Base-by-base conservation (phyloP, 2,113 vertebrate species). In the Petroica traversi region DNA sequence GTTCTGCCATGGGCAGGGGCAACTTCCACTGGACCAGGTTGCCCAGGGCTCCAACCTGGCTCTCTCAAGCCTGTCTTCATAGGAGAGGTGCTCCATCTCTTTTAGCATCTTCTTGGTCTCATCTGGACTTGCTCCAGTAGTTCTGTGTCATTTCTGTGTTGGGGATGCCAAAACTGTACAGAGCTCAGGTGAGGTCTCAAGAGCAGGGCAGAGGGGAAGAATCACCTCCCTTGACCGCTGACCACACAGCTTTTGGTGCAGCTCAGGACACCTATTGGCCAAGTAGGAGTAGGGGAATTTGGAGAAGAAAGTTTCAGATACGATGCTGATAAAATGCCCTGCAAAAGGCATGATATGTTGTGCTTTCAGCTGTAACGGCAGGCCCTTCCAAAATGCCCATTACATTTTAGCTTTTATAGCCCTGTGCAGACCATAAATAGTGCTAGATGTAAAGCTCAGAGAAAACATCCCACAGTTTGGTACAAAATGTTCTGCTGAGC, bases 371-470 rank as follows among this genome's bases (percentile, higher is more conserved):
- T 67, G 14, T 54, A 89, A 92, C 5, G 8, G 54, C 49, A 52
- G 87, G 43, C n/a, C 49, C 33, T 85, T 93, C 54, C 41, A 76
- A 82, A 89, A 31, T 76, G 62, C 34, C 69, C 54, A 14, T 72
- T 89, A 29, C 25, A 5, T 91, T 91, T 72, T 58, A 38, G 36
- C 73, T 87, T 91, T 95, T 91, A 78, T 68, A 88, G 58, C 52
- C 28, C 34, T 73, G 45, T 76, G 55, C 41, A 73, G 84, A 23
- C 38, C 68, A 89, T 76, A 94, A 94, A 58, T 88, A 66, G 19
- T 62, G 26, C 49, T 76, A 33, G 62, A 54, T 54, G 49, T 84
- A 92, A 82, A 87, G 62, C 41, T 69, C 33, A 41, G 79, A 64
- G 80, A 61, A 88, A 87, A 62, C 49, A 48, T 81, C 54, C 49